Evolutionary conservation across 2,113 vertebrate genomes (phyloP), one percentile per base, ranked within the genome.

Genomic region (Hemiscyllium ocellatum): DNA sequence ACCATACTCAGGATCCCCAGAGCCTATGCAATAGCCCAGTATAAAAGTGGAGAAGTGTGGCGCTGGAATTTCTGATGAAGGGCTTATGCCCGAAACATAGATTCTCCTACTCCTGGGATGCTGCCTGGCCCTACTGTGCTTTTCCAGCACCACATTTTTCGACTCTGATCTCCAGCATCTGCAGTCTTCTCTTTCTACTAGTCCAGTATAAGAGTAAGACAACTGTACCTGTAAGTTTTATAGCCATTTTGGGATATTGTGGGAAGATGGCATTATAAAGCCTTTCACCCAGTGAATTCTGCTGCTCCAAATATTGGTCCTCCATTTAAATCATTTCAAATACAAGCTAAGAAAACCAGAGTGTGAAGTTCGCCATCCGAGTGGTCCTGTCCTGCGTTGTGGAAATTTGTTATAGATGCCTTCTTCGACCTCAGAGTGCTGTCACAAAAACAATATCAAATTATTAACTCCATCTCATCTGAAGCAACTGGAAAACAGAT

Each of bases 161-260:
- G 42, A 47, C 42, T 47, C 42, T 47, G 42, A 47, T 47, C 42
- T 47, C 42, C 42, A 47, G 42, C 42, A 47, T 47, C 42, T 78
- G 15, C 3, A 47, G 42, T 47, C 42, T 1, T 47, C 42, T 47
- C 42, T 47, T 47, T 47, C 42, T 47, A 47, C 42, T 47, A 42
- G 78, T 83, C 37, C n/a, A 42, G 15, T 17, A 47, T 83, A 37
- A 42, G 42, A 22, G 5, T 22, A 20, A 37, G 7, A 24, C 12
- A 37, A 68, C 91, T 70, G 66, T 94, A 94, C 91, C 91, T 94
- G 91, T 94, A 2, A 94, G 65, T 42, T 94, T 94, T 37, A 68
- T 33, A 10, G 65, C 91, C 65, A 69, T 20, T 37, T 94, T 37
- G 1, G 91, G 91, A 42, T 70, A 22, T 26, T 6, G 65, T 68